A percentile compares a stretch with the other conserved stretches of the same genome.
Conservation (phyloP, 2,797 vertebrate species). For the Otolemur crassicaudatus region DNA sequence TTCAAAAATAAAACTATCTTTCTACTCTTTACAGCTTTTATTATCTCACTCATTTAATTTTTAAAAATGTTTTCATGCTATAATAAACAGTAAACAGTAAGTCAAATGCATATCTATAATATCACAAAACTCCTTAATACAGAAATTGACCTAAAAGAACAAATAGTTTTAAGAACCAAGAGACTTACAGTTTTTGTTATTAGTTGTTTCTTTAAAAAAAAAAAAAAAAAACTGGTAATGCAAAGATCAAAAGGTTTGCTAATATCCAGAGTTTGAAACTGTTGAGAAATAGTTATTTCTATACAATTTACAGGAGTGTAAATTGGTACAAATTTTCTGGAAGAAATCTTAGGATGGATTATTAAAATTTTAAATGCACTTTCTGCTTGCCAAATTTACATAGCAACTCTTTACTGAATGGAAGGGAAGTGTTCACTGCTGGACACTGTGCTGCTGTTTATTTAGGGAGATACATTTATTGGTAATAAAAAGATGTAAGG, state of each 20-base stretch:
- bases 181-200: not conserved
- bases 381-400: not conserved
- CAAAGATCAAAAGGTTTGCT: not conserved
- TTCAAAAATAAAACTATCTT: not conserved
- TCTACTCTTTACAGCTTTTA: not conserved
- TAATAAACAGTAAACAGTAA: not conserved
- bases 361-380: slow-evolving; percentile 27
- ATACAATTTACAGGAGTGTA: not conserved
- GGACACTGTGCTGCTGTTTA: no score
- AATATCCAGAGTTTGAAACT: not conserved
- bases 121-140: not conserved
- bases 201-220: not conserved
- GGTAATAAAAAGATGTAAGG: not conserved
- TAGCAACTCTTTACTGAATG: not conserved
- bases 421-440: not conserved
- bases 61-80: slow-evolving; percentile 12
- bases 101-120: not conserved
- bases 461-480: not conserved
- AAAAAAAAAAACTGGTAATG: not conserved
- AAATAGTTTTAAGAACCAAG: not conserved
- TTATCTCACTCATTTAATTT: not conserved
- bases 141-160: not conserved
- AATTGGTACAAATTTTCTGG: not conserved
- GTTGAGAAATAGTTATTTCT: not conserved
- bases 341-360: not conserved